Evolutionary conservation across 2,888 invertebrate genomes (phyloP).

Genomic region (Biston betularia): DNA sequence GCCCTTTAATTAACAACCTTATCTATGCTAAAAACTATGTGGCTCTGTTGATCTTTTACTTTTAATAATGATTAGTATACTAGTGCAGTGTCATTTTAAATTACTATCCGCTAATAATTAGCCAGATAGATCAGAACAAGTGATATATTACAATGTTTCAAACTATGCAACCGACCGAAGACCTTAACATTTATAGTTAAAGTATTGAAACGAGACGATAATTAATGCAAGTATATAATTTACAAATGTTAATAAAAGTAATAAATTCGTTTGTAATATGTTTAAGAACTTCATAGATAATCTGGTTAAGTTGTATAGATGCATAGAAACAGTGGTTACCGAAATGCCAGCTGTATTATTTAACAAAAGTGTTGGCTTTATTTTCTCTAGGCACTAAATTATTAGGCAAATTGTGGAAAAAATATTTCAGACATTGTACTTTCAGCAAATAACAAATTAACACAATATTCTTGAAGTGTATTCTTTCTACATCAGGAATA

Average conservation of each 20-base stretch:
- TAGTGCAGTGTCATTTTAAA: background rate
- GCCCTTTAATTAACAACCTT: too few relatives aligned
- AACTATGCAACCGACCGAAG: slow-evolving; percentile 30
- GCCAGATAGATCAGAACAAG: slow-evolving; percentile 1
- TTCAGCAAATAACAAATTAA: too few relatives aligned
- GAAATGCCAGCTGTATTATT: background rate
- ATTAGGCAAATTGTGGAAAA: too few relatives aligned
- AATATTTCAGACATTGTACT: too few relatives aligned
- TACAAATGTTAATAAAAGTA: background rate
- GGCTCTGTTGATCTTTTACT: too few relatives aligned
- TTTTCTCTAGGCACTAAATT: too few relatives aligned
- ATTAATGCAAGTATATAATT: background rate
- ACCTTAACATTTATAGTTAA: slow-evolving; percentile 37
- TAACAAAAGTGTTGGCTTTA: too few relatives aligned
- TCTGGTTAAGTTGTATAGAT: background rate
- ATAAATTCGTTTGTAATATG: background rate
- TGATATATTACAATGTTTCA: slow-evolving; percentile 26
- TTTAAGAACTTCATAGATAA: background rate
- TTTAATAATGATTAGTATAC: too few relatives aligned
- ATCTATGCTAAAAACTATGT: too few relatives aligned
- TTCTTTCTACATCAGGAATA: too few relatives aligned
- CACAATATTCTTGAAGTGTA: too few relatives aligned
- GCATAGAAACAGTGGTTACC: background rate
- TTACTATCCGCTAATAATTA: background rate
- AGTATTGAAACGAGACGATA: background rate